Percentiles rank a stretch among this genome's conserved stretches.
Conservation (phyloP, 2,797 vertebrate species). For the Pseudochaenichthys georgianus region DNA sequence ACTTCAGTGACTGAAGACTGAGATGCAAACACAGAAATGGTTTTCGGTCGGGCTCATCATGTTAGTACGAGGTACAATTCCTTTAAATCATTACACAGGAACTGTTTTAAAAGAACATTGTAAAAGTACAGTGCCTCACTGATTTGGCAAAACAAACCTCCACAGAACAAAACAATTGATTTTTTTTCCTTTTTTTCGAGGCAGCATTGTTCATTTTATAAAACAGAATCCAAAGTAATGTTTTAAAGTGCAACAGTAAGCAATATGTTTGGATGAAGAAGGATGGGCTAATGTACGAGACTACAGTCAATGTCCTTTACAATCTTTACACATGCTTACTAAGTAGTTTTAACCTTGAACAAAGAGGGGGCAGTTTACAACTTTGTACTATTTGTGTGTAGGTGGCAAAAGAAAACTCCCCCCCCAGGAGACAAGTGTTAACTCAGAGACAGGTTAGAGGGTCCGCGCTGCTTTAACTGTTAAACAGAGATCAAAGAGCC, state of each 20-base stretch:
- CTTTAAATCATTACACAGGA: conserved; percentile 1
- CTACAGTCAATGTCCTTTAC: neutral
- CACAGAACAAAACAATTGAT: neutral
- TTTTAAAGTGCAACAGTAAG: neutral
- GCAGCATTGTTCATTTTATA: no score
- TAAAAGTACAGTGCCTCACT: neutral
- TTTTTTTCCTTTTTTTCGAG: no score
- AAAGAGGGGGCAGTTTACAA: neutral
- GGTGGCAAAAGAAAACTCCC: conserved; percentile 16
- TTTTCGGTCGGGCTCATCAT: neutral
- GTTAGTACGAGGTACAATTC: neutral
- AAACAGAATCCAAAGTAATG: neutral
- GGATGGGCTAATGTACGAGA: neutral
- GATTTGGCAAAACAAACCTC: conserved; percentile 1
- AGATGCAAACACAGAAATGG: neutral
- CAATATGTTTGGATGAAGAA: neutral
- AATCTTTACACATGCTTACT: neutral
- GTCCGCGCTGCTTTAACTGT: conserved; percentile 28
- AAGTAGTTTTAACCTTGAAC: neutral
- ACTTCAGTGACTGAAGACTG: neutral
- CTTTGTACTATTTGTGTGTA: conserved; percentile 7
- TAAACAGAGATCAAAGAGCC: conserved; percentile 51
- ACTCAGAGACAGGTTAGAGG: conserved; percentile 30
- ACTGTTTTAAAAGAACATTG: conserved; percentile 7
- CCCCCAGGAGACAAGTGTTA: conserved; percentile 13